phyloP scores from a whole-genome alignment of 2,113 vertebrate species.

The zebrafish (Danio rerio) region GRCz12tu NC_133182.1:68309001-68309500 shows the following conservation, averaged over 20 bases:
- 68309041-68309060: constrained; percentile 33
- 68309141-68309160: constrained; percentile 51
- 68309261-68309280: constrained; percentile 28
- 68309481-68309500: background rate
- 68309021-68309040: constrained; percentile 37
- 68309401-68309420: background rate
- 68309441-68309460: background rate
- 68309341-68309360: constrained; percentile 34
- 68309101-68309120: constrained; percentile 50
- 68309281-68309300: constrained; percentile 48
- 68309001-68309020: constrained; percentile 16
- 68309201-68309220: constrained; percentile 59
- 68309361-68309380: background rate
- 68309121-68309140: constrained; percentile 41
- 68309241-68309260: constrained; percentile 18
- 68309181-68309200: constrained; percentile 54
- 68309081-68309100: constrained; percentile 51
- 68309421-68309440: too few relatives aligned
- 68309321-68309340: constrained; percentile 29
- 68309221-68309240: constrained; percentile 46
- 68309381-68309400: constrained; percentile 15
- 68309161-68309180: constrained; percentile 50
- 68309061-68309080: constrained; percentile 36
- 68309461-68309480: background rate
- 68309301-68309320: constrained; percentile 48